Evolutionary conservation across 2,113 vertebrate genomes (phyloP).

Genomic region (Gnathonemus longibarbis): DNA sequence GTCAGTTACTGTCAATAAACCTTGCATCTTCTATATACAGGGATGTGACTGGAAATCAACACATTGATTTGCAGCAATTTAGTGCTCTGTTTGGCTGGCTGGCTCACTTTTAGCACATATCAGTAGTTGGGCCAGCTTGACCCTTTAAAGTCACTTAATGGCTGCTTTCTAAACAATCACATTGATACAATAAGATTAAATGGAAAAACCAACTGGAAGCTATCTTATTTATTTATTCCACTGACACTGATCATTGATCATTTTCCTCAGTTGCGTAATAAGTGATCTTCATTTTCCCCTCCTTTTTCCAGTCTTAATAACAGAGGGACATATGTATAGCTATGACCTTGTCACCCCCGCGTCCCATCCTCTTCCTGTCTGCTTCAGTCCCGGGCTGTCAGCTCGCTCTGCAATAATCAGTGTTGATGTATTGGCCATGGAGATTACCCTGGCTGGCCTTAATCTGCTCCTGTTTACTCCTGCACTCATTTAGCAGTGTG

Average conservation of each 20-base stretch:
- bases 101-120: neutral
- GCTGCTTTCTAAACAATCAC: neutral
- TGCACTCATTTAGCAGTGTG: conserved; percentile 24
- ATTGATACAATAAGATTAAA: neutral
- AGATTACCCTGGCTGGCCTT: conserved; percentile 48
- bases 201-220: neutral
- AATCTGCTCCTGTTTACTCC: conserved; percentile 25
- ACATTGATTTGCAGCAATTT: neutral
- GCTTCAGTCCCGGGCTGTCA: conserved; percentile 16
- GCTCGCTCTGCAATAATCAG: conserved; percentile 8
- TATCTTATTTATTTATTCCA: neutral
- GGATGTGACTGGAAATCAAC: neutral
- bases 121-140: neutral
- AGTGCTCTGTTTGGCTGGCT: neutral
- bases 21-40: neutral
- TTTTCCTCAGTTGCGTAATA: neutral
- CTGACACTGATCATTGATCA: neutral
- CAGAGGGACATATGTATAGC: neutral
- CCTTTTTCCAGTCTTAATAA: conserved; percentile 29
- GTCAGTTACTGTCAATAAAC: neutral
- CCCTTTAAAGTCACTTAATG: neutral
- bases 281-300: conserved; percentile 24
- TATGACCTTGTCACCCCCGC: neutral
- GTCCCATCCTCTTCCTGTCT: neutral
- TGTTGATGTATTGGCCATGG: conserved; percentile 49